Evolutionary conservation across 2,113 vertebrate species (phyloP).

Genomic region (Seriola quinqueradiata): DNA sequence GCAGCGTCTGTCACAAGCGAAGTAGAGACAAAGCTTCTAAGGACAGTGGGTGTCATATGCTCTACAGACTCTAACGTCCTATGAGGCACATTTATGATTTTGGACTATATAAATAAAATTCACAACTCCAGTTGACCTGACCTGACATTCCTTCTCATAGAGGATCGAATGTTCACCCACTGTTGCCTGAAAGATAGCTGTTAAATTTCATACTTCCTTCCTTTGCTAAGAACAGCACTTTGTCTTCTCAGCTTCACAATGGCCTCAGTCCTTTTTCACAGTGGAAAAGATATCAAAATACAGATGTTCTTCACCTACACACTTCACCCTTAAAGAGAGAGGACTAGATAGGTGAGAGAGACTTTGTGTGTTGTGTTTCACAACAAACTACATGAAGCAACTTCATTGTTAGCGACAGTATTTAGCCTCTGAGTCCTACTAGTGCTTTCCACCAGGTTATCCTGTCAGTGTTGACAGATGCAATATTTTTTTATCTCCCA

Average conservation of each 20-base stretch:
- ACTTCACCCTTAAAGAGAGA: constrained; percentile 4
- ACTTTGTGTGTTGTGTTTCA: background rate
- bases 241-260: no score
- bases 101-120: background rate
- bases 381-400: constrained; percentile 15
- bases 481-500: background rate
- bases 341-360: background rate
- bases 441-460: background rate
- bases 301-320: background rate
- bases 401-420: background rate
- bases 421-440: background rate
- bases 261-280: no score
- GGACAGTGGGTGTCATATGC: constrained; percentile 6
- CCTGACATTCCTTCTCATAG: background rate
- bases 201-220: background rate
- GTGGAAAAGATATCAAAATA: background rate
- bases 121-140: background rate
- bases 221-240: background rate
- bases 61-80: constrained; percentile 4
- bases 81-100: constrained; percentile 20
- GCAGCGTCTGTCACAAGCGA: constrained; percentile 14
- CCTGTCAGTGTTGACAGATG: constrained; percentile 3
- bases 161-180: background rate
- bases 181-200: no score
- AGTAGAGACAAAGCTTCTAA: constrained; percentile 1